These are phyloP conservation scores for Drosophila subquinaria DNA, from an alignment of 2,888 invertebrate species.

Conservation along the genomic window DNA sequence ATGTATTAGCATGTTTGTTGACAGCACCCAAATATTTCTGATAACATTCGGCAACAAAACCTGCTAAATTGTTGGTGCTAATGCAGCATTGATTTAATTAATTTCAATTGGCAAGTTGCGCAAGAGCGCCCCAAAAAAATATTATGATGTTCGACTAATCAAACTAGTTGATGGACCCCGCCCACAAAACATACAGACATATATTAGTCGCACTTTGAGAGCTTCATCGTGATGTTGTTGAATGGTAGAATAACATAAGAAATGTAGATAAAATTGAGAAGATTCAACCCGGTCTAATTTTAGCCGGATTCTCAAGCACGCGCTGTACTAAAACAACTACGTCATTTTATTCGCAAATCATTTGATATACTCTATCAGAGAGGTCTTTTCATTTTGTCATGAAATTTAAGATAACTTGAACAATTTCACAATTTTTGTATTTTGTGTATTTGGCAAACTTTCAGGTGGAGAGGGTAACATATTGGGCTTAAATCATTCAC, in stretches of 20 bases:
- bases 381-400: not conserved
- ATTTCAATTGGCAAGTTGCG: slow-evolving; percentile 52
- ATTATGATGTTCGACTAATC: slow-evolving; percentile 4
- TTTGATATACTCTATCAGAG: not conserved
- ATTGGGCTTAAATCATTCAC: too few species aligned
- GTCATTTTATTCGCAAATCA: slow-evolving; percentile 47
- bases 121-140: slow-evolving; percentile 23
- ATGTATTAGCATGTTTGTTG: slow-evolving; percentile 27
- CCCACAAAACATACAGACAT: slow-evolving; percentile 14
- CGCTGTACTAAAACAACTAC: slow-evolving; percentile 41
- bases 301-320: slow-evolving; percentile 53
- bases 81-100: slow-evolving; percentile 53
- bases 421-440: too few species aligned
- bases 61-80: slow-evolving; percentile 41
- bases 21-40: slow-evolving; percentile 7
- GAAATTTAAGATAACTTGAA: not conserved
- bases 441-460: too few species aligned
- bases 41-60: slow-evolving; percentile 29
- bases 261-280: slow-evolving; percentile 7
- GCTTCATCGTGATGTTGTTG: slow-evolving; percentile 25
- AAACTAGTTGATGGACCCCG: slow-evolving; percentile 35
- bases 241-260: not conserved
- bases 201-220: slow-evolving; percentile 32
- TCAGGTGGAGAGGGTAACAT: too few species aligned
- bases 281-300: slow-evolving; percentile 54